Evolutionary conservation across 2,797 vertebrate genomes (phyloP).

Genomic region (Telmatherina bonti): DNA sequence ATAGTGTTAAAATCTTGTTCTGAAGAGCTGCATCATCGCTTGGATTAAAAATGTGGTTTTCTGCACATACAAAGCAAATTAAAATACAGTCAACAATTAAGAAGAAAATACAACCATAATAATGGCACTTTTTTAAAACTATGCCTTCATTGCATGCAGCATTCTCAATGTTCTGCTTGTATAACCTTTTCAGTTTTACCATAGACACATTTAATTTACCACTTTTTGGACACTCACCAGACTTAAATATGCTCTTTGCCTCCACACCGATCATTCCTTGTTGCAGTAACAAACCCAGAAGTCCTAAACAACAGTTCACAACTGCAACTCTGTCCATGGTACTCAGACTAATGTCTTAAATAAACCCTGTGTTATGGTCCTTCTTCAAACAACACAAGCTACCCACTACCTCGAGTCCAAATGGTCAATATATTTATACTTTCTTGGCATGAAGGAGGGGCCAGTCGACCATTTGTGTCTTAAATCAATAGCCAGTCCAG

Average conservation of each 20-base stretch:
- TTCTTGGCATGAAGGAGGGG: constrained; percentile 60
- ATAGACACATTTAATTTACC: not conserved
- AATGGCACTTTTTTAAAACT: not conserved
- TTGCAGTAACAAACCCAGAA: constrained; percentile 76
- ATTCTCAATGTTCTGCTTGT: not conserved
- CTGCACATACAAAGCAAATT: constrained; percentile 56
- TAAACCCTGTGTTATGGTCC: constrained; percentile 28
- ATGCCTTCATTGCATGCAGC: not conserved
- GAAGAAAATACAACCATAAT: too few species aligned
- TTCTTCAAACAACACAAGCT: constrained; percentile 42
- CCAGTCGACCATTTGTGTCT: constrained; percentile 33
- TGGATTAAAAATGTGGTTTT: constrained; percentile 66
- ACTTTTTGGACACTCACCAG: constrained; percentile 70
- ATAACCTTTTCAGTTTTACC: not conserved
- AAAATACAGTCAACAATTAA: not conserved
- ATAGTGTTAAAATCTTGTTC: constrained; percentile 76
- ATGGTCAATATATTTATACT: constrained; percentile 77
- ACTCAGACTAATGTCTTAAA: constrained; percentile 44
- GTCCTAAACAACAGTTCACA: constrained; percentile 69
- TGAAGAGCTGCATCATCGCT: constrained; percentile 73
- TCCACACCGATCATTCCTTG: constrained; percentile 70
- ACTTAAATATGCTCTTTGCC: constrained; percentile 69
- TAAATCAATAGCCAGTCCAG: constrained; percentile 76
- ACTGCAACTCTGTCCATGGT: constrained; percentile 75
- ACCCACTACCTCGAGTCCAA: constrained; percentile 52